Conservation (phyloP, 2,888 invertebrate genomes). For the Dendrolimus houi region DNA sequence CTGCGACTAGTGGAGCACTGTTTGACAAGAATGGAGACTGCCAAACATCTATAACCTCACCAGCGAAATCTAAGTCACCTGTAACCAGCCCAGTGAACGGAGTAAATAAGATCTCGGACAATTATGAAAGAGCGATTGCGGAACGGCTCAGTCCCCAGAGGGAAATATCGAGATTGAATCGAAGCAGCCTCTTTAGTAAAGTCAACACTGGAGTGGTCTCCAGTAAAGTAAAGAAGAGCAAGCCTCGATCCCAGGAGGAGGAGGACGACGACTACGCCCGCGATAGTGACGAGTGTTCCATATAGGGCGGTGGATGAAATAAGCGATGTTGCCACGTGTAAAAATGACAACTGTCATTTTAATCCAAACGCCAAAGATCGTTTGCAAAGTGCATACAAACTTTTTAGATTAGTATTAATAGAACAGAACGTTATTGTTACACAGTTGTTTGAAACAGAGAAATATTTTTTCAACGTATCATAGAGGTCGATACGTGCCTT, state of each 20-base stretch:
- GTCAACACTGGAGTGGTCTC: conserved; percentile 64
- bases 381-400: conserved; percentile 29
- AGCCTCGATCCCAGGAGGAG: conserved; percentile 38
- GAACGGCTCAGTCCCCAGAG: conserved; percentile 58
- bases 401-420: conserved; percentile 19
- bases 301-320: conserved; percentile 44
- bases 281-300: conserved; percentile 80
- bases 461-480: conserved; percentile 70
- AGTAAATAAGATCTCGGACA: conserved; percentile 67
- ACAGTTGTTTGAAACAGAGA: conserved; percentile 46
- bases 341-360: conserved; percentile 17
- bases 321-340: conserved; percentile 26
- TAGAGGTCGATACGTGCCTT: conserved; percentile 62
- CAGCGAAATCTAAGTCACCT: conserved; percentile 41
- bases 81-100: conserved; percentile 58
- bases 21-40: conserved; percentile 39
- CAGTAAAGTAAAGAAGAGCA: conserved; percentile 44
- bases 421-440: conserved; percentile 20
- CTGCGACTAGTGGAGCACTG: conserved; percentile 41
- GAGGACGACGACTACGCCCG: conserved; percentile 72
- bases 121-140: conserved; percentile 65
- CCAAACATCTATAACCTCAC: conserved; percentile 21
- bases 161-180: conserved; percentile 46
- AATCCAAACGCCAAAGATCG: conserved; percentile 58
- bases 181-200: conserved; percentile 59